Evolutionary conservation across 64 coral and sea anemone species (phyloP), one percentile per base, ranked within the genome.

Genomic region (Exaiptasia diaphana): DNA sequence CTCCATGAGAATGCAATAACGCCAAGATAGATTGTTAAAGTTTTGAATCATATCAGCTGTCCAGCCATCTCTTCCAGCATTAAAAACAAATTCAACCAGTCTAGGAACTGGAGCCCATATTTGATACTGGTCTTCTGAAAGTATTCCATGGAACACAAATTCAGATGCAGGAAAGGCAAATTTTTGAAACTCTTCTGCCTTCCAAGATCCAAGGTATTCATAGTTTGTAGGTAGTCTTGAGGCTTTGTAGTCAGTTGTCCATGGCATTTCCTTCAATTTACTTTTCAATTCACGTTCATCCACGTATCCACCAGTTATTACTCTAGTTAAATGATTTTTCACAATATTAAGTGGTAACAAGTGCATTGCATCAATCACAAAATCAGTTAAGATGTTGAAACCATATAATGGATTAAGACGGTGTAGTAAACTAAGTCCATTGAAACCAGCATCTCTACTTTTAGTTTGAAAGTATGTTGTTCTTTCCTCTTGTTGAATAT

Each of bases 291-390:
- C 85, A 36, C 30, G 61, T 64, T 81, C 78, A 81, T 67, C 34
- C 14, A 49, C 67, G 67, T 29, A 25, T 65, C 45, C 56, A 22
- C 34, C 43, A 46, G 74, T 40, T 45, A 77, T 49, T 37, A 87
- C 53, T 78, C 78, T 78, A 68, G 75, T 50, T 42, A 87, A 76
- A 61, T 87, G 82, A 75, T 85, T 78, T 60, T 87, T 87, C 44
- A 87, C 73, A 63, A 87, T 53, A 68, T 87, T 77, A 43, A 87
- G 62, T 48, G 73, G 73, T 77, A 87, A 46, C 41, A 87, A 77
- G 57, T 87, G 84, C 84, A 87, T 87, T 78, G 84, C 84, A 87
- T 87, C 84, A 87, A 87, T 76, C 45, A 87, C 73, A 68, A 67
- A 67, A 64, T 78, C 77, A 44, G 36, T 60, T 45, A 87, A 11